Evolutionary conservation across 2,113 vertebrate species (phyloP).

Genomic region (Caretta caretta): DNA sequence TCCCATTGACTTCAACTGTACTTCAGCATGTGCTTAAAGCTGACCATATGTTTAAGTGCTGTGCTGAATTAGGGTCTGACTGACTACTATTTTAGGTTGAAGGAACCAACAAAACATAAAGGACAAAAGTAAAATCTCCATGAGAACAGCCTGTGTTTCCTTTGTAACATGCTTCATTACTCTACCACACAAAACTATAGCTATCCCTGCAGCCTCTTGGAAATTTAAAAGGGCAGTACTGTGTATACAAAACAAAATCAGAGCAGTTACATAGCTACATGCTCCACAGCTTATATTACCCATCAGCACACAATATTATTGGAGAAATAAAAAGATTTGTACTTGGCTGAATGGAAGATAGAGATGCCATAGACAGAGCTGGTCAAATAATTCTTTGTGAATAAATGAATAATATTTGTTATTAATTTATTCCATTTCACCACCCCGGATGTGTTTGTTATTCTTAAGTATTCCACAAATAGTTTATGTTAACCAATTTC

Average conservation of each 20-base stretch:
- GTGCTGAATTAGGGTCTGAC: neutral
- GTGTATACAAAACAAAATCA: conserved; percentile 4
- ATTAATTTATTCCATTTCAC: neutral
- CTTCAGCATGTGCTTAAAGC: neutral
- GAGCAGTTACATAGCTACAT: neutral
- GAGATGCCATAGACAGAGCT: neutral
- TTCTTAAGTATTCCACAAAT: neutral
- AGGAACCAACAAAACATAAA: neutral
- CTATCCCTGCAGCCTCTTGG: neutral
- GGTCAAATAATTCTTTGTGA: neutral
- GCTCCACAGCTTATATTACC: neutral
- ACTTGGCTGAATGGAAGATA: neutral
- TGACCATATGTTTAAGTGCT: neutral
- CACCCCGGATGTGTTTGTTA: neutral
- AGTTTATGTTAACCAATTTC: neutral
- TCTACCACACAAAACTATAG: neutral
- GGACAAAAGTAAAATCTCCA: neutral
- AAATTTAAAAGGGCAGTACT: neutral
- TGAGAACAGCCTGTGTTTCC: neutral
- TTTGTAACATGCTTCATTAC: neutral
- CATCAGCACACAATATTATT: neutral
- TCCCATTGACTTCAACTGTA: neutral
- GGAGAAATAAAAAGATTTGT: neutral
- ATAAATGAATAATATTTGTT: neutral
- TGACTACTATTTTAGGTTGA: neutral